Conservation (phyloP, 35 echinoderm and acorn worm species). For the Lytechinus pictus region DNA sequence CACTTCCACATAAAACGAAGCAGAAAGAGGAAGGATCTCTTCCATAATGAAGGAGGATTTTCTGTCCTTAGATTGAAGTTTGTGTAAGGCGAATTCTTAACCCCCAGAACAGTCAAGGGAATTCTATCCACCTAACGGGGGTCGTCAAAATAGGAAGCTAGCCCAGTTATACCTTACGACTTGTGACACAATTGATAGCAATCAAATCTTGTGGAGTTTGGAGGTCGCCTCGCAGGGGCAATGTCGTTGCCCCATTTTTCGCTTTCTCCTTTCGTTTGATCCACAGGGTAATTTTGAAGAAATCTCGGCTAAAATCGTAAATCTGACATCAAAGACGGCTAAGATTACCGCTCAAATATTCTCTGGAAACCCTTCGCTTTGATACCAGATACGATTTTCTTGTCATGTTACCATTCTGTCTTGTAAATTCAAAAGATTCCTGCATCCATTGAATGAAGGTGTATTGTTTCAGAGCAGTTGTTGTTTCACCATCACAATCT, state of each 20-base stretch:
- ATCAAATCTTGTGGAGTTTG: slow-evolving; percentile 26
- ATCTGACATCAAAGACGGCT: slow-evolving; percentile 48
- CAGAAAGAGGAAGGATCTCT: neutral
- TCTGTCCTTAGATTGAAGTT: neutral
- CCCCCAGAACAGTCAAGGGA: slow-evolving; percentile 25
- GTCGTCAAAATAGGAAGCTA: slow-evolving; percentile 54
- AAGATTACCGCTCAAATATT: slow-evolving; percentile 29
- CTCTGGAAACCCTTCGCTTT: slow-evolving; percentile 6
- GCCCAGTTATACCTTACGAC: slow-evolving; percentile 32
- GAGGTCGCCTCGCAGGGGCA: slow-evolving; percentile 29
- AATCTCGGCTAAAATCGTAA: slow-evolving; percentile 47
- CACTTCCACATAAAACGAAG: neutral
- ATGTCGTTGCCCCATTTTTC: slow-evolving; percentile 39
- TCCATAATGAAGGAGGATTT: slow-evolving; percentile 21
- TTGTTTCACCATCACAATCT: neutral
- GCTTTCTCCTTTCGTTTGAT: slow-evolving; percentile 4
- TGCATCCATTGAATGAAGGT: neutral
- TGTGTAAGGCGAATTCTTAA: slow-evolving; percentile 20
- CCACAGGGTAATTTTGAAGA: slow-evolving; percentile 20
- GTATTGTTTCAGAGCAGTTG: slow-evolving; percentile 36
- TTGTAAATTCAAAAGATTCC: neutral
- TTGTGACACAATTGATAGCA: slow-evolving; percentile 52
- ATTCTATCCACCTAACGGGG: slow-evolving; percentile 30
- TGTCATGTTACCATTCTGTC: slow-evolving; percentile 17
- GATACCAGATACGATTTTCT: slow-evolving; percentile 25